Percentiles rank a stretch among this genome's conserved stretches.
These are phyloP conservation scores for Homarus gammarus DNA, from an alignment of 2,888 invertebrate genomes.

Conservation along the genomic window DNA sequence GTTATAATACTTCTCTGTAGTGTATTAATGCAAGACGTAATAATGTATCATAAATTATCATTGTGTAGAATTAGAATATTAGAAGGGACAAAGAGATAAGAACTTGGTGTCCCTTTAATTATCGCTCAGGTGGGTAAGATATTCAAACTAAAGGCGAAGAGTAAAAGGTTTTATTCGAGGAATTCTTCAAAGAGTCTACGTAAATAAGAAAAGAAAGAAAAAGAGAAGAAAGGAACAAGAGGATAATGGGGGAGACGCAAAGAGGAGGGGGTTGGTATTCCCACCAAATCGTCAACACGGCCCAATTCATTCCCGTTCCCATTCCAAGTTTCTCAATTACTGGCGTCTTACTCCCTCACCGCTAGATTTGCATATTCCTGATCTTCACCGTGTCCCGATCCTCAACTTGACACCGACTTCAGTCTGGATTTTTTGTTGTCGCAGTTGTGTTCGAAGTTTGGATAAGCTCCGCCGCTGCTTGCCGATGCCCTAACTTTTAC, in stretches of 20 bases:
- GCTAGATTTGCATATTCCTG: conserved; percentile 68
- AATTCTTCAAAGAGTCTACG: no score
- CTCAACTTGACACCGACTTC: conserved; percentile 58
- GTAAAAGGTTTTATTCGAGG: no score
- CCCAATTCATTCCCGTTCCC: conserved; percentile 70
- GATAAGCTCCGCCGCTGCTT: background rate
- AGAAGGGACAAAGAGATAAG: no score
- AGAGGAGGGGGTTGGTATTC: conserved; percentile 47
- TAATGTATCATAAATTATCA: no score
- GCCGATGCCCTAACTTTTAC: background rate
- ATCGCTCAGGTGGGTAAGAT: no score
- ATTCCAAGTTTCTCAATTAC: conserved; percentile 70
- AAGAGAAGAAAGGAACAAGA: conserved; percentile 8
- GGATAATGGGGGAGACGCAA: conserved; percentile 8
- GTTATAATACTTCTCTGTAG: no score
- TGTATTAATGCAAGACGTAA: no score
- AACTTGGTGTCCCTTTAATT: no score
- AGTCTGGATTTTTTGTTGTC: conserved; percentile 34
- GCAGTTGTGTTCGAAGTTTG: conserved; percentile 12
- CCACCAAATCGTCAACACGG: conserved; percentile 69
- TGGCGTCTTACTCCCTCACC: conserved; percentile 69
- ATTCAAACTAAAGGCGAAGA: no score
- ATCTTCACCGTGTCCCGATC: conserved; percentile 64
- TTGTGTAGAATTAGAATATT: no score
- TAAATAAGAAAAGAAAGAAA: background rate